Evolutionary conservation across 2,113 vertebrate species (phyloP).

Genomic region (Poeciliopsis retropinna): DNA sequence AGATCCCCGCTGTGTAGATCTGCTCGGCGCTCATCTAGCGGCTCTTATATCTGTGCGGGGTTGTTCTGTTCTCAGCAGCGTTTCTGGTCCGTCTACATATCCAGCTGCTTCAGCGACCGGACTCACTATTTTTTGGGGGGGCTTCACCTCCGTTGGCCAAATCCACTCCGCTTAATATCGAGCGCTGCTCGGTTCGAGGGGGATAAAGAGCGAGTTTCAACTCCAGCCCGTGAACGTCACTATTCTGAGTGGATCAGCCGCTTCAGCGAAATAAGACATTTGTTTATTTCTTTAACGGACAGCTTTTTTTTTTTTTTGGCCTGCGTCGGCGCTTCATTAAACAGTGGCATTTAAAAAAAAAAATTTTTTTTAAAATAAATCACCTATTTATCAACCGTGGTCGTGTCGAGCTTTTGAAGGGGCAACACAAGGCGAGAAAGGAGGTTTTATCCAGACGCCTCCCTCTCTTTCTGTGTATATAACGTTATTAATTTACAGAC

Average conservation of each 20-base stretch:
- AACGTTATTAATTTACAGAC: slow-evolving; percentile 45
- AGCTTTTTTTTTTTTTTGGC: slow-evolving; percentile 2
- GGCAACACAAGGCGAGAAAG: slow-evolving; percentile 4
- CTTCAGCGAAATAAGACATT: slow-evolving; percentile 8
- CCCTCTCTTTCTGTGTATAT: background rate
- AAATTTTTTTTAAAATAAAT: too few species aligned
- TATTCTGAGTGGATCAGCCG: slow-evolving; percentile 1
- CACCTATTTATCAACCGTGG: too few species aligned
- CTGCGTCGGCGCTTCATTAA: slow-evolving; percentile 52
- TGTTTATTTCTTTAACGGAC: slow-evolving; percentile 9
- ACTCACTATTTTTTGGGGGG: slow-evolving; percentile 58
- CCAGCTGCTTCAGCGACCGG: slow-evolving; percentile 43
- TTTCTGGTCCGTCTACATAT: slow-evolving; percentile 10
- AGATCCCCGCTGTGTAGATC: slow-evolving; percentile 19
- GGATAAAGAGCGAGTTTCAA: slow-evolving; percentile 34
- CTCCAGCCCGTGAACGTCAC: slow-evolving; percentile 11
- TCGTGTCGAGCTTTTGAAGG: background rate
- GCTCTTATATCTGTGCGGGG: slow-evolving; percentile 63
- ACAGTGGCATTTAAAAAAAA: slow-evolving; percentile 26
- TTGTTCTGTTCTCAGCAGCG: slow-evolving; percentile 56
- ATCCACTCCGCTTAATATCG: slow-evolving; percentile 32
- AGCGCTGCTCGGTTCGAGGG: slow-evolving; percentile 2
- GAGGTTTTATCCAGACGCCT: slow-evolving; percentile 19
- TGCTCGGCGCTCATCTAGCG: slow-evolving; percentile 28
- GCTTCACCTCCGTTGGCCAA: slow-evolving; percentile 28